Base-by-base conservation (phyloP, 2,797 vertebrate genomes). In the Smutsia temminckii region DNA sequence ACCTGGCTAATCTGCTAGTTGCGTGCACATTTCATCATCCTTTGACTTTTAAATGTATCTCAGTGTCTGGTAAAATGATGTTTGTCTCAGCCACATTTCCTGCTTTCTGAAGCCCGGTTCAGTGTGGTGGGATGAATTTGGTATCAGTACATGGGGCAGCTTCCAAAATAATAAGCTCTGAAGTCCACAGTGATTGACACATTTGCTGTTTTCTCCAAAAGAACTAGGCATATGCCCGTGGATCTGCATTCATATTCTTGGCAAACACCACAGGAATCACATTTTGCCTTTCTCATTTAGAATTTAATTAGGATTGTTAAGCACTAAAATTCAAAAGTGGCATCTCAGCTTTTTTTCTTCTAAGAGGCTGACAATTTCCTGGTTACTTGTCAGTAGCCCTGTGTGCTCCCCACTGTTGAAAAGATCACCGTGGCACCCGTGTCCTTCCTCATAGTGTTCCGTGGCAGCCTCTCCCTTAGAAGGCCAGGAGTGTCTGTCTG, bases 241-340 rank as follows among this genome's bases (percentile, higher is more conserved):
- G 93, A 93, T 96, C 93, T 93, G 42, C 90, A 77, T 96, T 87
- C 90, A 95, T 93, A 95, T 93, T 97, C 80, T 61, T 94, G 66
- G 75, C 59, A 94, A 95, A 92, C 11, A 89, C 91, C 59, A 53
- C 93, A 93, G 83, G 94, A 94, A 64, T 94, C 61, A 37, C 72
- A 49, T 6, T 97, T 96, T 42, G 29, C 11, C 57, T 92, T 91
- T 83, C 51, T 80, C 53, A 40, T 27, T 59, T 85, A 69, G 91
- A 86, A 64, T 66, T 77, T 85, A 72, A 80, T 59, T 72, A 59
- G 40, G 37, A 92, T 61, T 91, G 7, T 71, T 96, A 96, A 92
- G 64, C 18, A 29, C 6, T 29, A 27, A 96, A 77, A 93, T 89
- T 96, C 90, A 94, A 96, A 91, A 96, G 68, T 88, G 95, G 64